phyloP scores from a whole-genome alignment of 1,140 invertebrate genomes.

The Drosophila pachea region DNA sequence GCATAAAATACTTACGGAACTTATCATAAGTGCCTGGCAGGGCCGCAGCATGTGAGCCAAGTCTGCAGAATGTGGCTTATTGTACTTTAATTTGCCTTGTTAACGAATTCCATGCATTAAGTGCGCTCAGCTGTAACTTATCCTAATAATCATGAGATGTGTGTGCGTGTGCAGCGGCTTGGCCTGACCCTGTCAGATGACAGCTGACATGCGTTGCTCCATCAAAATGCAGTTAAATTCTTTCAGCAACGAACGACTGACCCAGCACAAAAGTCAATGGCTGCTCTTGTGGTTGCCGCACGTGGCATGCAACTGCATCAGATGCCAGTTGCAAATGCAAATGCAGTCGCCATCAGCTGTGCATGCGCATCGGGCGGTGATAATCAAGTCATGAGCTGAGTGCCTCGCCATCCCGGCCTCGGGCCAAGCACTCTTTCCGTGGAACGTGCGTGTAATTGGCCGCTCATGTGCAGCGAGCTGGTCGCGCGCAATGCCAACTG shows the following conservation, averaged over 20 bases:
- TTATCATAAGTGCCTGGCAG: slow-evolving; percentile 60
- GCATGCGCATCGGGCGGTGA: slow-evolving; percentile 65
- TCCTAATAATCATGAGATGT: not conserved
- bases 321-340: slow-evolving; percentile 59
- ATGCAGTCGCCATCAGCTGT: slow-evolving; percentile 55
- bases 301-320: slow-evolving; percentile 63
- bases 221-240: slow-evolving; percentile 24
- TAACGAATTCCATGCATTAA: not conserved
- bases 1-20: slow-evolving; percentile 60
- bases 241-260: not conserved
- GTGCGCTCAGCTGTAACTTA: not conserved
- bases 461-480: slow-evolving; percentile 59
- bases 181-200: slow-evolving; percentile 4
- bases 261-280: slow-evolving; percentile 25
- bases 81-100: not conserved
- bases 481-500: slow-evolving; percentile 20
- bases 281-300: slow-evolving; percentile 4
- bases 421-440: slow-evolving; percentile 15
- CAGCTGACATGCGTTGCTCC: slow-evolving; percentile 14
- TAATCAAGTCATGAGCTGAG: slow-evolving; percentile 66
- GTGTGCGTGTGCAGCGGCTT: not conserved
- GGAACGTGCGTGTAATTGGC: slow-evolving; percentile 48
- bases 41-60: slow-evolving; percentile 21
- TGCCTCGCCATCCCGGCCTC: slow-evolving; percentile 4
- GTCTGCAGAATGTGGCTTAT: not conserved